Evolutionary conservation across 2,113 vertebrate species (phyloP).

Genomic region (Brevimyrus niger): DNA sequence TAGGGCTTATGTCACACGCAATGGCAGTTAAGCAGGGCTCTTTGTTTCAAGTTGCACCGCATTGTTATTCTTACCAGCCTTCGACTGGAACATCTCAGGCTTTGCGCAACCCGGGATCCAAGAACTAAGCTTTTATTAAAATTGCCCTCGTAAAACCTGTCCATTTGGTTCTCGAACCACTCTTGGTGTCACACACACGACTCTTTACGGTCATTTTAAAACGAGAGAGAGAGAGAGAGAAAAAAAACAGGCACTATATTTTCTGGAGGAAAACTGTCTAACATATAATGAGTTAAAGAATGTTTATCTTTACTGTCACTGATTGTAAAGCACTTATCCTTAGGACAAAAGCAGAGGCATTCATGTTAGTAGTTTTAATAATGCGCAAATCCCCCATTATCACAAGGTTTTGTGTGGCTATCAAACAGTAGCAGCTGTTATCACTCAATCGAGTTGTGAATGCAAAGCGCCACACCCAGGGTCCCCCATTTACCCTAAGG

Average conservation of each 20-base stretch:
- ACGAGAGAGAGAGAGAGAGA: background rate
- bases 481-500: background rate
- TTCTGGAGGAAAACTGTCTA: background rate
- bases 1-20: background rate
- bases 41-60: background rate
- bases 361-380: background rate
- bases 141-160: background rate
- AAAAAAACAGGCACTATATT: background rate
- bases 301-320: background rate
- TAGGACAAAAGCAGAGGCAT: background rate
- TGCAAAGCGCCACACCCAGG: background rate
- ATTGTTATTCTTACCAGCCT: background rate
- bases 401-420: background rate
- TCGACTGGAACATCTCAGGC: background rate
- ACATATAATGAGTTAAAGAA: background rate
- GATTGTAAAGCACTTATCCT: background rate
- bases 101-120: background rate
- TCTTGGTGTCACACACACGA: background rate
- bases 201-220: background rate
- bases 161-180: background rate
- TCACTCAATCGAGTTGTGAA: background rate
- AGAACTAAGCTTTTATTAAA: background rate
- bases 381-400: background rate
- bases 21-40: background rate
- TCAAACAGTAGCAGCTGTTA: conserved; percentile 8